Evolutionary conservation across 2,888 invertebrate genomes (phyloP), one percentile per base, ranked within the genome.

Genomic region (Schrankia costaestrigalis): DNA sequence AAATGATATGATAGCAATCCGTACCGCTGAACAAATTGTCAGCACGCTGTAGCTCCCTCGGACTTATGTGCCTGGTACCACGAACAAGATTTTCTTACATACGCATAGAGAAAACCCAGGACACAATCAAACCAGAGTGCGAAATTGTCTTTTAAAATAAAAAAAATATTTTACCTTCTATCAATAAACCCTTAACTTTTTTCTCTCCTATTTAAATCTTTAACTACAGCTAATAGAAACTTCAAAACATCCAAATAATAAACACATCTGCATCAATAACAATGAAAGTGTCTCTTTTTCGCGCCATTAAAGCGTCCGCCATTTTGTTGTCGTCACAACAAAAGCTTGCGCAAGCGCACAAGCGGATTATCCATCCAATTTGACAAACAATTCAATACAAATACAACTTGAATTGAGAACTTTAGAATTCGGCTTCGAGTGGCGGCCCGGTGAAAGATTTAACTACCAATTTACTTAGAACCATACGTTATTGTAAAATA

Each of bases 301-400:
- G 65, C 71, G 63, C 65, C 56, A 60, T 59, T 53, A 47, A 41
- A 48, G 38, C 36, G 44, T n/a, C 56, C 66, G 64, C 71, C 72
- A 71, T 71, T 60, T 69, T 64, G 56, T 58, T 43, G 33, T 37
- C 30, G 35, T 30, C 29, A 60, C 60, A 66, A 64, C 56, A 52
- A 62, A 67, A 61, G 60, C 61, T 61, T 58, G 62, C 63, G 71
- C 67, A 67, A 56, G 53, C 63, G 60, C 58, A 58, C 62, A 68
- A 59, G 53, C 71, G 56, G 76, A 75, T 78, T 71, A 79, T 66
- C 66, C 78, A 56, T 63, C 66, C 71, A 77, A 78, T 80, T 80
- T 74, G 63, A 60, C 66, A 66, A 66, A 62, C 68, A 69, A 69
- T 71, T 67, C 70, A 63, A 68, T 66, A 59, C 60, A 55, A 63